Evolutionary conservation across 2,888 invertebrate species (phyloP).

Genomic region (Tetranychus piercei): DNA sequence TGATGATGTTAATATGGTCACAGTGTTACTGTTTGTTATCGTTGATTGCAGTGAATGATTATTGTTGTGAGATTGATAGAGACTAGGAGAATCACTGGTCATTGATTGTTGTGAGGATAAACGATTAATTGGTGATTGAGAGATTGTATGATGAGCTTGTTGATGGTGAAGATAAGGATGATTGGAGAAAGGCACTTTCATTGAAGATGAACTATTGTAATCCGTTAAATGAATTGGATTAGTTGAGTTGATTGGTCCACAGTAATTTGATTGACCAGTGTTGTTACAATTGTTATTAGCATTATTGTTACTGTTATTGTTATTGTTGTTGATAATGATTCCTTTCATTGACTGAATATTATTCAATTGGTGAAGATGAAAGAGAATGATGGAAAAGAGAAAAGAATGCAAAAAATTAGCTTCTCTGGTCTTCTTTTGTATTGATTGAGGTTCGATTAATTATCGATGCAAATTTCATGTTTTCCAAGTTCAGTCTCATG

Average conservation of each 20-base stretch:
- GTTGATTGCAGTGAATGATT: background rate
- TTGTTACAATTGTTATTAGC: background rate
- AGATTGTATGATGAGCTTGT: background rate
- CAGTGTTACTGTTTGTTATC: background rate
- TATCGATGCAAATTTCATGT: background rate
- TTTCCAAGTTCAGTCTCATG: background rate
- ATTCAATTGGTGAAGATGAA: background rate
- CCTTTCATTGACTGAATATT: conserved; percentile 1
- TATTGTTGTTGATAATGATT: background rate
- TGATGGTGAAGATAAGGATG: background rate
- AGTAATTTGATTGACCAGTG: background rate
- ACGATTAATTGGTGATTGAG: background rate
- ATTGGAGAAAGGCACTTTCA: background rate
- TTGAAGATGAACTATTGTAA: background rate
- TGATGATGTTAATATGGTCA: background rate
- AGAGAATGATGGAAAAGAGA: background rate
- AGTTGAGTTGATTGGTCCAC: background rate
- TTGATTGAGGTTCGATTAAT: background rate
- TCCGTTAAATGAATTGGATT: background rate
- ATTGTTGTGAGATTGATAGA: background rate
- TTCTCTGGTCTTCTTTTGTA: background rate
- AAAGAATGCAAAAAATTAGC: background rate
- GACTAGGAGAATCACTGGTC: background rate
- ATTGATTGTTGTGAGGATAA: background rate
- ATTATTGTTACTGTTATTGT: background rate